Base-by-base conservation (phyloP, 1,140 invertebrate genomes). In the Ruditapes philippinarum region DNA sequence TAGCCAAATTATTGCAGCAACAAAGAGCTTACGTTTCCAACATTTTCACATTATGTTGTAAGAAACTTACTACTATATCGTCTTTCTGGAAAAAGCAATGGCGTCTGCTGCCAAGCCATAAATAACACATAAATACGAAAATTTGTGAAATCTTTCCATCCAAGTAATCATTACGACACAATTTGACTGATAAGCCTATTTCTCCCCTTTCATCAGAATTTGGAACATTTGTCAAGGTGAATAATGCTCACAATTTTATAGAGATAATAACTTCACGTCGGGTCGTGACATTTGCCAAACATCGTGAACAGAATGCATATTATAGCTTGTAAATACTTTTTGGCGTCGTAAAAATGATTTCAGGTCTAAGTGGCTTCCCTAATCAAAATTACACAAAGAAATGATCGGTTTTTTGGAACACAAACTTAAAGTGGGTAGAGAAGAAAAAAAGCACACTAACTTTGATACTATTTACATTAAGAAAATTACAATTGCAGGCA, bases 401-500 rank as follows among this genome's bases (percentile, higher is more conserved):
- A 19, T n/a, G 54, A 57, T 25, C 5, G 4, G 19, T 7, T 57
- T n/a, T n/a, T 38, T 38, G 1, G 28, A 70, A 40, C 33, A n/a
- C 2, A 70, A 70, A 70, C 38, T 70, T 38, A 70, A 70, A 5
- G 36, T n/a, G 7, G 2, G n/a, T n/a, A n/a, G n/a, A n/a, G n/a
- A n/a, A n/a, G n/a, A n/a, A 60, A 60, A 70, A 38, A 70, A 38
- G 22, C 33, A 5, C 38, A 17, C 33, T 33, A 70, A 70, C 65
- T 70, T 70, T 79, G 76, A 62, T 81, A 62, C 38, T 60, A 81
- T 81, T 81, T 81, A 81, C 79, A 81, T 84, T 74, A 51, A 33
- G 65, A 45, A 84, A 84, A 84, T 84, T 84, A 84, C 62, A 84
- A 73, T 84, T 74, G 82, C 82, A 84, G 82, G 38, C 42, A 25